A percentile compares a stretch with the other conserved stretches of the same genome.
These are phyloP conservation scores for Oreochromis niloticus DNA, from an alignment of 2,113 vertebrate genomes.

Conservation along the genomic window DNA sequence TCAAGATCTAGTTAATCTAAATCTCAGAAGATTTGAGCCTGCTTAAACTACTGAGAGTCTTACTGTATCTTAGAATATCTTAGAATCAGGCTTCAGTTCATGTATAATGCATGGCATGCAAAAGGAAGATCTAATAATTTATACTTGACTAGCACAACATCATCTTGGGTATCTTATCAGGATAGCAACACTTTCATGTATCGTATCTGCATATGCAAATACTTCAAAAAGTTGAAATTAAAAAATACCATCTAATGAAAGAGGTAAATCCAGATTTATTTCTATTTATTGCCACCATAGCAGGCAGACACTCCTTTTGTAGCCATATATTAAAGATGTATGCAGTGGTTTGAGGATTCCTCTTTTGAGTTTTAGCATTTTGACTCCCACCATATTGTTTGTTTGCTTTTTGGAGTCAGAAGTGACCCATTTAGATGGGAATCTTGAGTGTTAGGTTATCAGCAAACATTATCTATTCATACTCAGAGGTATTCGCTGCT, in stretches of 20 bases:
- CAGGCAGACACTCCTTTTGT: not conserved
- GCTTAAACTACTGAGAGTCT: not conserved
- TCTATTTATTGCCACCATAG: accelerated
- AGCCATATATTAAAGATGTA: not conserved
- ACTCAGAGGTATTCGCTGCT: not conserved
- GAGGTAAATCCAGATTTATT: not conserved
- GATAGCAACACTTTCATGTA: not conserved
- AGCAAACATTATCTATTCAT: not conserved
- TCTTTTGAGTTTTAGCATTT: not conserved
- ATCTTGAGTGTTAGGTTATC: not conserved
- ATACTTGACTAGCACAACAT: not conserved
- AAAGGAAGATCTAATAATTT: not conserved
- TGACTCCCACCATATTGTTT: not conserved
- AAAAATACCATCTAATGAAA: not conserved
- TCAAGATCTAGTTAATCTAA: not conserved
- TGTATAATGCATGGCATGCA: not conserved
- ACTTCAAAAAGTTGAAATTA: not conserved
- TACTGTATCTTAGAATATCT: not conserved
- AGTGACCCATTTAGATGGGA: not conserved
- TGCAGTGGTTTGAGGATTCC: not conserved
- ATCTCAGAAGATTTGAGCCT: not conserved
- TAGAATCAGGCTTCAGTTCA: not conserved
- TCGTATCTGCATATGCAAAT: not conserved
- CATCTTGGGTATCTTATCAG: not conserved
- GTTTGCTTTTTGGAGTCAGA: not conserved